Percentiles rank a stretch among this genome's conserved stretches.
phyloP scores from a whole-genome alignment of 2,888 invertebrate genomes.

The Eupithecia abbreviata region DNA sequence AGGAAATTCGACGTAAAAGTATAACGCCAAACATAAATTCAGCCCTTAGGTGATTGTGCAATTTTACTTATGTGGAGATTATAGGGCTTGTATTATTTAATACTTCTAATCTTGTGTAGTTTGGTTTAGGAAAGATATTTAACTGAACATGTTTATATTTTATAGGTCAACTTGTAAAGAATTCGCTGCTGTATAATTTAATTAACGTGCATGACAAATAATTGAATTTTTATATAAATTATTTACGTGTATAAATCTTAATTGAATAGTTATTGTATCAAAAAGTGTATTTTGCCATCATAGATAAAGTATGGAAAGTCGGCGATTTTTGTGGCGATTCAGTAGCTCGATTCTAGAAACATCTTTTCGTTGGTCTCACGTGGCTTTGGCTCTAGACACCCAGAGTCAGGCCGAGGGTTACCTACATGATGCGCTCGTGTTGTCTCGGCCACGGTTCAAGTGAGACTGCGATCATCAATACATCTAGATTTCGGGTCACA shows the following conservation, averaged over 20 bases:
- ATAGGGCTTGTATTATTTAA: slow-evolving; percentile 7
- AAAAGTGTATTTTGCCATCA: neutral
- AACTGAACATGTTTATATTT: neutral
- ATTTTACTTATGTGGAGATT: neutral
- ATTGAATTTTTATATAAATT: slow-evolving; percentile 6
- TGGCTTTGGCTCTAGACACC: neutral
- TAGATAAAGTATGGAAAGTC: neutral
- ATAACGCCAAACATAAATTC: neutral
- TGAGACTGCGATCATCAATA: too few relatives aligned
- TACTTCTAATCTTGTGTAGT: neutral
- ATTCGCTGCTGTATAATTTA: slow-evolving; percentile 7
- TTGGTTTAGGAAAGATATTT: neutral
- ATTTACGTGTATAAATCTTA: slow-evolving; percentile 12
- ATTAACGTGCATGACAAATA: slow-evolving; percentile 33
- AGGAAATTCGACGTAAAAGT: neutral
- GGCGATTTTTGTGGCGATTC: neutral
- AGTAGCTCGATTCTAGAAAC: neutral
- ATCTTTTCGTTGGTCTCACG: neutral
- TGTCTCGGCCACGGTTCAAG: neutral
- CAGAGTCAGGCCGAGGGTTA: too few relatives aligned
- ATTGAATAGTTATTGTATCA: neutral
- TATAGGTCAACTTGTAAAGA: neutral
- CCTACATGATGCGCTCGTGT: neutral
- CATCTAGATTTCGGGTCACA: too few relatives aligned
- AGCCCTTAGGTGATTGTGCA: neutral